phyloP scores from a whole-genome alignment of 2,797 vertebrate species.

The Molossus alvarezi region DNA sequence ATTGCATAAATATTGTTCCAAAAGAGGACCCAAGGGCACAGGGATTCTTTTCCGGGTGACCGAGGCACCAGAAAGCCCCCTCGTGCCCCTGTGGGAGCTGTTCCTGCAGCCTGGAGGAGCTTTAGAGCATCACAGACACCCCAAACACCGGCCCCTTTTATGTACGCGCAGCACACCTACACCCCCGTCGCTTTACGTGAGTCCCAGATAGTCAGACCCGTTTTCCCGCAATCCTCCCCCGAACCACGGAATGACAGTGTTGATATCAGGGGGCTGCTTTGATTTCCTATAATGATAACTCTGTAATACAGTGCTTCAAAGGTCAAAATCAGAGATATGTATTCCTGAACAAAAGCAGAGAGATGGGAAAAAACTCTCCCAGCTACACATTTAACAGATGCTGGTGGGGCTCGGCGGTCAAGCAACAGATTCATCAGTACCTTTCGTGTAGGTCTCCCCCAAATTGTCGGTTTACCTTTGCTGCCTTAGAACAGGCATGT shows the following conservation, averaged over 20 bases:
- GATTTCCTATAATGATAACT: constrained; percentile 74
- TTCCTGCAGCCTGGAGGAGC: rapidly evolving
- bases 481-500: constrained; percentile 72
- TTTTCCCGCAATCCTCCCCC: constrained; percentile 34
- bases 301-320: background rate
- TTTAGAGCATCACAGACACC: background rate
- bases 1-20: constrained; percentile 71
- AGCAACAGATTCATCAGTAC: background rate
- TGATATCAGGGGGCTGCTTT: constrained; percentile 58
- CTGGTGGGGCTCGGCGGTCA: too few relatives aligned
- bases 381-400: constrained; percentile 78
- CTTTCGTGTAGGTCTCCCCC: constrained; percentile 79
- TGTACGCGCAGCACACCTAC: rapidly evolving
- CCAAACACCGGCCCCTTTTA: rapidly evolving
- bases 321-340: constrained; percentile 80
- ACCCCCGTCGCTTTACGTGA: background rate
- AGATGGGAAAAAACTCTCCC: constrained; percentile 75
- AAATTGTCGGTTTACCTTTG: constrained; percentile 85
- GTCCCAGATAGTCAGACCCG: background rate
- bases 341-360: constrained; percentile 81
- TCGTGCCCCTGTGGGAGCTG: background rate
- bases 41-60: constrained; percentile 65
- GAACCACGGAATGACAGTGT: background rate
- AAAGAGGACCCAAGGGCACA: constrained; percentile 68
- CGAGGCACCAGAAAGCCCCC: constrained; percentile 67